Evolutionary conservation across 2,797 vertebrate species (phyloP), one percentile per base, ranked within the genome.

Genomic region (Takifugu ocellatus): DNA sequence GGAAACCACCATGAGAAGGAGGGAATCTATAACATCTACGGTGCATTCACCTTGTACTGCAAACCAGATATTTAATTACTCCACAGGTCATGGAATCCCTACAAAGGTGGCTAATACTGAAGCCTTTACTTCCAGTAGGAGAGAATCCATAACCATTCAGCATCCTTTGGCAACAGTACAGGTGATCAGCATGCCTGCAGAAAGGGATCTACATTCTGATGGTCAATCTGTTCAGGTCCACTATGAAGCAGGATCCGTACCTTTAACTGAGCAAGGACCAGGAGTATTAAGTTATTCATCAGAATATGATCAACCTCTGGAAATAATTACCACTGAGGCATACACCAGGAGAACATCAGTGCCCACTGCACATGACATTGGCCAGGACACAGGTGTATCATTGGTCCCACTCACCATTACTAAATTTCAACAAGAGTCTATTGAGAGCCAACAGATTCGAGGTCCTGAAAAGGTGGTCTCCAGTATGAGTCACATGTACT

Each of bases 401-500:
- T 67, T 79, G 36, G 77, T 87, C 68, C 88, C 90, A 83, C 88
- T 88, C 75, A 92, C 87, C n/a, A 90, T 86, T 72, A 90, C 87
- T 65, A 75, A 86, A 84, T 84, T 90, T 75, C 82, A 89, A 33
- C 85, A 89, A 70, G 86, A 92, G 84, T 82, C 91, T 55, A 70
- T 91, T 66, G 94, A 93, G 71, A 92, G 91, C 63, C 90, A 92
- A 81, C 84, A 87, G 75, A 84, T 93, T 61, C 78, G 84, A 75
- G 90, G 90, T 73, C 88, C 87, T 74, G 90, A 88, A 74, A 90
- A 93, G 45, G 85, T 92, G 15, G 80, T 93, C 46, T 87, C 92
- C 56, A 89, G 90, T 83, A 83, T 89, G 88, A 92, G 93, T 77
- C 93, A 94, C 74, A 66, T 91, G 70, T 89, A 91, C 74, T 90